Evolutionary conservation across 2,888 invertebrate species (phyloP).

Genomic region (Nephrotoma appendiculata): DNA sequence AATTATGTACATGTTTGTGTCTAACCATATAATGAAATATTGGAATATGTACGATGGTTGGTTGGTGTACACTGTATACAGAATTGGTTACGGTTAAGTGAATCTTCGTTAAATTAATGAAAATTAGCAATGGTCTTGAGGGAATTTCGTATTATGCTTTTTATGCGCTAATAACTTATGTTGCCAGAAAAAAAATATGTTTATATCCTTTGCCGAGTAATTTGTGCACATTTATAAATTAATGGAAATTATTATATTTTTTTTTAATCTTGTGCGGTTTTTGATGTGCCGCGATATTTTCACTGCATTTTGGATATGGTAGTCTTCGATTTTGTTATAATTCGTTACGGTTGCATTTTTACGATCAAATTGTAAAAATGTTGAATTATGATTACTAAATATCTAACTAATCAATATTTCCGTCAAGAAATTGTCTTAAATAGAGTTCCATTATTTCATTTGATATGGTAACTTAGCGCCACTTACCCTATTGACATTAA

Average conservation of each 20-base stretch:
- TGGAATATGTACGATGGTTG: not conserved
- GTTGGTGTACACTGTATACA: not conserved
- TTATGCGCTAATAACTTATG: not conserved
- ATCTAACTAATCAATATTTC: not conserved
- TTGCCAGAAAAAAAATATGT: not conserved
- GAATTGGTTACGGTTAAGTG: not conserved
- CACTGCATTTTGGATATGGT: not conserved
- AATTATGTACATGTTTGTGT: not conserved
- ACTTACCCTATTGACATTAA: not conserved
- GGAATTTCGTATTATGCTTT: not conserved
- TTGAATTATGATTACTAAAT: not conserved
- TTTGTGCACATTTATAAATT: not conserved
- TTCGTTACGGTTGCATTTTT: not conserved
- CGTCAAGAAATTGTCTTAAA: not conserved
- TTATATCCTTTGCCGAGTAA: not conserved
- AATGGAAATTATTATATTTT: not conserved
- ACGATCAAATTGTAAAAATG: not conserved
- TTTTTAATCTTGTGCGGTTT: not conserved
- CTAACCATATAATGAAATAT: not conserved
- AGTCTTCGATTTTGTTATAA: not conserved
- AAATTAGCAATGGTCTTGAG: not conserved
- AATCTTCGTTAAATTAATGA: not conserved
- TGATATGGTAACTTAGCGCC: not conserved
- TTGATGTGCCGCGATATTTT: not conserved
- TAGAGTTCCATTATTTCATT: not conserved